Percentiles rank a stretch among this genome's conserved stretches.
Evolutionary conservation across 2,797 vertebrate genomes (phyloP).

Genomic region (Xenops minutus): DNA sequence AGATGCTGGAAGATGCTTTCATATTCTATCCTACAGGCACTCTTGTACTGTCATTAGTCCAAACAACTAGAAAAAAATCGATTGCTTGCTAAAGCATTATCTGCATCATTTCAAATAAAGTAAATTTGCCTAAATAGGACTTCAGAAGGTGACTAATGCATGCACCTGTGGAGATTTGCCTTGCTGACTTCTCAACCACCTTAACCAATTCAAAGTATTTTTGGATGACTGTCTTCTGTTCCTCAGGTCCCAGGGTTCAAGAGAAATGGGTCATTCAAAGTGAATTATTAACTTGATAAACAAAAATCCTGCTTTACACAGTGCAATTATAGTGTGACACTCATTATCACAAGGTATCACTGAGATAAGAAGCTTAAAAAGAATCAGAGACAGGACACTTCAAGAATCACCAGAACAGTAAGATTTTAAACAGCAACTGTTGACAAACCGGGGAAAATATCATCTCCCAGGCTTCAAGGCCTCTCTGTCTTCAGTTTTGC

Average conservation of each 20-base stretch:
- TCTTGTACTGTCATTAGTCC: neutral
- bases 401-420: neutral
- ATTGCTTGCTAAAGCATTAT: neutral
- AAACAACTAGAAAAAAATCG: neutral
- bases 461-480: neutral
- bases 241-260: neutral
- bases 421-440: accelerated
- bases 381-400: neutral
- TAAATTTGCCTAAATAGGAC: neutral
- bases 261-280: neutral
- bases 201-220: neutral
- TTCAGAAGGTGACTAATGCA: neutral
- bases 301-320: neutral
- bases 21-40: neutral
- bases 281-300: neutral
- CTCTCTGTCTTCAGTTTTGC: neutral
- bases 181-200: neutral
- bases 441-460: neutral
- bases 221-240: neutral
- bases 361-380: neutral
- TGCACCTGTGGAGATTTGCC: neutral
- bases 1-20: neutral
- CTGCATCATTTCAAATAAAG: neutral
- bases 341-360: neutral
- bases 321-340: neutral